Percentiles rank a stretch among this genome's conserved stretches.
Conservation (phyloP, 2,113 vertebrate genomes). For the Daboia siamensis region DNA sequence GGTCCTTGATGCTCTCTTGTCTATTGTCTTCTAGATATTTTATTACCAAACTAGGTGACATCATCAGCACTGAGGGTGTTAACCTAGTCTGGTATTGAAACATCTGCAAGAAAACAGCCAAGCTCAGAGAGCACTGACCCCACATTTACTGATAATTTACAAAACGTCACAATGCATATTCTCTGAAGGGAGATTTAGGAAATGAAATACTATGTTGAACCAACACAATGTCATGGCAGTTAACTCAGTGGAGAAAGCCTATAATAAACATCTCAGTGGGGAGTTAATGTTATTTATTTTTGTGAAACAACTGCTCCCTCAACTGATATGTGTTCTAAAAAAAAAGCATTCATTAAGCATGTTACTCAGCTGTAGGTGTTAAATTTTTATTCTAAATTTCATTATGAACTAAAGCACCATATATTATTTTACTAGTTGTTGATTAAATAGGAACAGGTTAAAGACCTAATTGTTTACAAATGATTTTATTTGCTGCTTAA, state of each 20-base stretch:
- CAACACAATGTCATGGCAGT: background rate
- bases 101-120: background rate
- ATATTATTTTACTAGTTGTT: background rate
- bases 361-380: background rate
- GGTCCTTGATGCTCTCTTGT: background rate
- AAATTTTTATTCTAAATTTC: background rate
- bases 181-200: background rate
- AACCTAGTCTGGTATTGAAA: background rate
- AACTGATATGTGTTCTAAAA: background rate
- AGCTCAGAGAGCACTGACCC: background rate
- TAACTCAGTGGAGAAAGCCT: background rate
- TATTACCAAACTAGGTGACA: background rate
- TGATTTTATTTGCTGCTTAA: conserved; percentile 39
- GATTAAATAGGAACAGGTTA: conserved; percentile 38
- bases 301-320: background rate
- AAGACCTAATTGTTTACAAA: conserved; percentile 32
- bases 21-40: background rate
- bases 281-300: background rate
- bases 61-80: background rate
- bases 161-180: background rate
- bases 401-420: background rate
- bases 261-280: background rate
- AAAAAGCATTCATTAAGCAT: background rate
- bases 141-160: background rate
- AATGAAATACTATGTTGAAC: background rate